Evolutionary conservation across 2,113 vertebrate species (phyloP), one percentile per base, ranked within the genome.

Genomic region (Collichthys lucidus): DNA sequence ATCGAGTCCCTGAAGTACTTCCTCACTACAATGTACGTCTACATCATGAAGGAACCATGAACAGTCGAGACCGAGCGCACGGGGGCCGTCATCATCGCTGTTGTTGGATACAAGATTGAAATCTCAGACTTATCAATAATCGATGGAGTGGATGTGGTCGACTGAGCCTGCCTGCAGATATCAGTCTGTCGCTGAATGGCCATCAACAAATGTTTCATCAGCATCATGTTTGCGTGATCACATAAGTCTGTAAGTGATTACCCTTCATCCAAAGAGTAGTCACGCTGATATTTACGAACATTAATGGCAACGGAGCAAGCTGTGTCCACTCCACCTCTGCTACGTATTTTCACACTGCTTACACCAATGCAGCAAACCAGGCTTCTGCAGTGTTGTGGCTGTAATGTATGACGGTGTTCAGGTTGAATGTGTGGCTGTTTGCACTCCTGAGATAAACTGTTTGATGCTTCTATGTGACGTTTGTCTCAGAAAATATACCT

Each of bases 1-100:
- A 20, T 96, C 6, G 96, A 96, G 85, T 96, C 96, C 77, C 93
- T 97, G 19, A 97, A 96, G 12, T 97, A 97, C 84, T 96, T 97
- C 92, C 93, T 99, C 76, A 98, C 97, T 68, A 95, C 96, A 0
- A 69, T 96, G 70, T 96, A 98, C 91, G 96, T 98, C 17, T 92
- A 97, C 89, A 87, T 99, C 80, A 91, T 98, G 91, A 97, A 97
- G 0, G 97, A 98, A 89, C 96, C 93, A 80, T 97, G 95, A 93
- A 16, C 35, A 10, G n/a, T 26, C 0, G 11, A 24, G 50, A 61
- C 6, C 0, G 40, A 60, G 19, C 0, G 6, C 31, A 29, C 26
- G 3, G 73, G 44, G 84, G 62, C 52, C 40, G 2, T 57, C 56
- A 3, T 24, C 53, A 3, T 57, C 55, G 6, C 35, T 8, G 35